Conservation (phyloP, 2,888 invertebrate species). For the Ischnus inquisitorius region DNA sequence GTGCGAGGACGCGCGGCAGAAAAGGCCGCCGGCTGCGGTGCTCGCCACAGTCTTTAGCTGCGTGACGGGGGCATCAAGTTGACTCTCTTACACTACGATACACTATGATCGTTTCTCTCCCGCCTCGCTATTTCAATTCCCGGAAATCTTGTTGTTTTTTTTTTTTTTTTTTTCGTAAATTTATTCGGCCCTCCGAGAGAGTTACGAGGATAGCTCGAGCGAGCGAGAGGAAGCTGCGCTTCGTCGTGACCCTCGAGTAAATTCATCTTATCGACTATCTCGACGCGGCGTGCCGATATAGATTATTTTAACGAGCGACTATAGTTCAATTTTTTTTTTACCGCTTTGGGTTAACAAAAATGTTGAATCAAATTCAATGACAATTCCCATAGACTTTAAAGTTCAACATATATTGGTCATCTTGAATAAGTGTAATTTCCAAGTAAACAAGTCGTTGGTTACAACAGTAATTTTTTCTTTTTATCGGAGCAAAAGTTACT, state of each 20-base stretch:
- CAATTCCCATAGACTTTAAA: no score
- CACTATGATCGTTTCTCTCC: conserved; percentile 18
- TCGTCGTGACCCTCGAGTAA: conserved; percentile 55
- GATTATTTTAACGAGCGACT: not conserved
- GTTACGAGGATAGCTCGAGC: conserved; percentile 46
- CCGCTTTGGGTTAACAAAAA: not conserved
- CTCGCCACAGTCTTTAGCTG: conserved; percentile 34
- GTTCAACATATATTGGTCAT: no score
- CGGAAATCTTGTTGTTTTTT: conserved; percentile 78
- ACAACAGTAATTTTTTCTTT: not conserved
- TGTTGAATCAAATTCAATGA: no score
- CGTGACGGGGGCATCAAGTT: conserved; percentile 59
- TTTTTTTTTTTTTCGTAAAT: conserved; percentile 71
- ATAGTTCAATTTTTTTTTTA: not conserved
- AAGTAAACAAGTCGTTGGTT: not conserved
- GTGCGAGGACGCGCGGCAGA: conserved; percentile 46
- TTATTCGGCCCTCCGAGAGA: conserved; percentile 73
- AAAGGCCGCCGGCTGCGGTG: conserved; percentile 59
- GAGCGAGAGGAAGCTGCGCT: conserved; percentile 60
- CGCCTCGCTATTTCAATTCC: conserved; percentile 78
- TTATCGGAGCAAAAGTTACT: not conserved
- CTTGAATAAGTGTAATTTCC: no score
- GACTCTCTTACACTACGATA: conserved; percentile 17
- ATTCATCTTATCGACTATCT: conserved; percentile 15
- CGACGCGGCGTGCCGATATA: conserved; percentile 7